Evolutionary conservation across 2,113 vertebrate species (phyloP).

Genomic region (Halcyon malimbica): DNA sequence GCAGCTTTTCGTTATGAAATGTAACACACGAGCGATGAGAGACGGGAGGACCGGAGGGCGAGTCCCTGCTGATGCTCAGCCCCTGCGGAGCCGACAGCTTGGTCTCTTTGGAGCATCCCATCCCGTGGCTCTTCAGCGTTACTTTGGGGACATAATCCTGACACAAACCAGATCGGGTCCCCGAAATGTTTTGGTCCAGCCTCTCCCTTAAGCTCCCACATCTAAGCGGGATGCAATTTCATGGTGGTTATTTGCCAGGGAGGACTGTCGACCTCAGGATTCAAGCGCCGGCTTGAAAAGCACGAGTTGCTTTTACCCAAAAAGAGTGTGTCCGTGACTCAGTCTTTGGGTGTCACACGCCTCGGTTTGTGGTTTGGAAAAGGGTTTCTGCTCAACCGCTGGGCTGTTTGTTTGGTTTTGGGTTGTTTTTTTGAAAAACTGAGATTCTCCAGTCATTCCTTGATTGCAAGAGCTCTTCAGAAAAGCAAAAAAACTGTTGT

Average conservation of each 20-base stretch:
- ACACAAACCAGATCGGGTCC: neutral
- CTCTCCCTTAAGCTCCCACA: neutral
- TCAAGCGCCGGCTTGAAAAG: neutral
- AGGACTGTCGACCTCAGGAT: neutral
- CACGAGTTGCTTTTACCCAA: neutral
- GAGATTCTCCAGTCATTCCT: neutral
- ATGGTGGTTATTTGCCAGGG: neutral
- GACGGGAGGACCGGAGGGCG: accelerated
- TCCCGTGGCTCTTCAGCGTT: neutral
- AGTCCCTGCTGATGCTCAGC: neutral
- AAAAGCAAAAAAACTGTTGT: neutral
- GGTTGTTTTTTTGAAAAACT: neutral
- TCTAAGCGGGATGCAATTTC: neutral
- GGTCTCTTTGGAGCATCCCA: neutral
- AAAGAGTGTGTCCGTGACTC: neutral
- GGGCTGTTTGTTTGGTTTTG: neutral
- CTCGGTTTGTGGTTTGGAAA: neutral
- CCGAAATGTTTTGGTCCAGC: neutral
- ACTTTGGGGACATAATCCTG: neutral
- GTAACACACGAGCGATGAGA: accelerated
- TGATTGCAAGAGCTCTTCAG: neutral
- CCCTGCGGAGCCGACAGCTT: accelerated
- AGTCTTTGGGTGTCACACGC: neutral
- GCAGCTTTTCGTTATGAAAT: neutral
- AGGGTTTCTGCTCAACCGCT: neutral